Base-by-base conservation (phyloP, 2,888 invertebrate genomes). In the Escarpia spicata region DNA sequence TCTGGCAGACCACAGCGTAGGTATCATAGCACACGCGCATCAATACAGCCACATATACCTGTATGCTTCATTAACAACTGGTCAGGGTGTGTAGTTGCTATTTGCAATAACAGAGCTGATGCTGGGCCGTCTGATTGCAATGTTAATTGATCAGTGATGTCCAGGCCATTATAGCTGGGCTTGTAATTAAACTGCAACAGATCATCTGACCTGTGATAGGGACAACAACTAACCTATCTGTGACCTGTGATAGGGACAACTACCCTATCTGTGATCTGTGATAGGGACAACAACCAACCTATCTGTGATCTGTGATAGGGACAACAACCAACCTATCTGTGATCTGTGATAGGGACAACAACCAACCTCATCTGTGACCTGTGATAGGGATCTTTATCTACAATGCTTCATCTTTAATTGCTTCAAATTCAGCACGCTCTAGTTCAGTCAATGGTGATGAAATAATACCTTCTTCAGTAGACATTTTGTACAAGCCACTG, bases 1-100 rank as follows among this genome's bases (percentile, higher is more conserved):
- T 75, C 26, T 37, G 37, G 37, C 37, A 37, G 37, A 37, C 45
- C 10, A 45, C 45, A 10, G 45, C 52, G 15, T 52, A 52, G 75
- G 75, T 75, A 75, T 75, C 19, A 6, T 15, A 15, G 75, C 75
- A 52, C 15, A 15, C 52, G 15, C 75, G 75, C 75, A 26, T 75
- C 19, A 26, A 75, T 75, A n/a, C 75, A 75, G 75, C 75, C 75
- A 75, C 75, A 75, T 75, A n/a, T 75, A 75, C 75, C 75, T 75
- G 75, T 75, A 3, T 75, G n/a, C 6, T 75, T 75, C 75, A 75
- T 75, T 75, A 75, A 75, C 75, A 26, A 75, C 19, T 26, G 75
- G 75, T 75, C 75, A 3, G 75, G 75, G 75, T 26, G 6, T 19
- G 75, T 75, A 26, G 75, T n/a, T 26, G 75, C 75, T 75, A 26